Base-by-base conservation (phyloP, 2,888 invertebrate species). In the Labia minor region DNA sequence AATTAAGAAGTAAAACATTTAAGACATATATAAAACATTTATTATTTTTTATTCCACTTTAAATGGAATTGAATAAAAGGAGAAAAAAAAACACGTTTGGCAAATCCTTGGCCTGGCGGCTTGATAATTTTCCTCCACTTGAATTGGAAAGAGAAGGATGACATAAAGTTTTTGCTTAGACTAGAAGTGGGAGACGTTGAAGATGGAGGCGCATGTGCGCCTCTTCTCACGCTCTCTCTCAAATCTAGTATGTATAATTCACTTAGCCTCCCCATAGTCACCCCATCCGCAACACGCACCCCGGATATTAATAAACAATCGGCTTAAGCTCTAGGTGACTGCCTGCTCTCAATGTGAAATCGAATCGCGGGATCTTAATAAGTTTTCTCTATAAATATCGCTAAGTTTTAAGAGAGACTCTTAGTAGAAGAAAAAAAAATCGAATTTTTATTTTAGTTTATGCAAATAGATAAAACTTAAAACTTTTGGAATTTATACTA, bases 181-280 rank as follows among this genome's bases (percentile, higher is more conserved):
- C 49, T 14, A 26, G 8, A 26, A 26, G 26, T 8, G 26, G 8
- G 49, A 49, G 49, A 49, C n/a, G 49, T 3, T 49, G 49, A 49
- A 49, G 16, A 49, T 11, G 16, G 14, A 16, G n/a, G n/a, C 14
- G 49, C 49, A 16, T 3, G 16, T 49, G 49, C 16, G n/a, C 6
- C n/a, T 3, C 49, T 49, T 16, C 16, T 49, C 49, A n/a, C 49
- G 16, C 8, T 11, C 49, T 49, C n/a, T 3, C 16, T 49, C 49
- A 49, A 49, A 49, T 49, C 49, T 49, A 49, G 49, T 49, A 49
- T 49, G 49, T 49, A 49, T 49, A 49, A 49, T 49, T 49, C 49
- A 49, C 49, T 49, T 49, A 49, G 49, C 49, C 49, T 16, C 14
- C n/a, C 14, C 49, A 11, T 2, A 49, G 49, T 8, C 49, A 49